These are phyloP conservation scores for Anthoptus insignis DNA, from an alignment of 2,888 invertebrate genomes.

Conservation along the genomic window DNA sequence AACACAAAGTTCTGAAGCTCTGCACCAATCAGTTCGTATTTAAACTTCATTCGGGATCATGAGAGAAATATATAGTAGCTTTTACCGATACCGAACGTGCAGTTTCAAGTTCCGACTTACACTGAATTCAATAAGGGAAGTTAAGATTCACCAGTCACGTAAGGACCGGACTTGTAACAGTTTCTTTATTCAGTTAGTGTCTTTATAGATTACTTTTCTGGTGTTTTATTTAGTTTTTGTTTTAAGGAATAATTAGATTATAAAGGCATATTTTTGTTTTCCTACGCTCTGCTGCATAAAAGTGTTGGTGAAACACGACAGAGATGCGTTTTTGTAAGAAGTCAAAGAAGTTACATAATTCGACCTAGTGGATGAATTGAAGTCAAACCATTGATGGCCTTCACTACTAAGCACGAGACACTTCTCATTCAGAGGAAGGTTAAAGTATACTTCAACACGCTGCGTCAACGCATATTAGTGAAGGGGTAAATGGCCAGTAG, in stretches of 20 bases:
- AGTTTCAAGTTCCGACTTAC: conserved; percentile 14
- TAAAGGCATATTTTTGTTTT: not conserved
- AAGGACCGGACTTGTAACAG: conserved; percentile 14
- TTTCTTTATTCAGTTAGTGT: conserved; percentile 9
- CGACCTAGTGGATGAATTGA: too few species aligned
- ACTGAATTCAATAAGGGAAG: conserved; percentile 25
- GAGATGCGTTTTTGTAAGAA: too few species aligned
- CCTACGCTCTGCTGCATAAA: too few species aligned
- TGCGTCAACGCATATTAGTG: too few species aligned
- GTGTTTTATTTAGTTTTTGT: not conserved
- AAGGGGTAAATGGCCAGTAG: too few species aligned
- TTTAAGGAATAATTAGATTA: not conserved
- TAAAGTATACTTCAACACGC: too few species aligned
- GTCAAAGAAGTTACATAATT: too few species aligned
- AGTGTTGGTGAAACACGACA: too few species aligned
- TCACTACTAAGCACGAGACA: too few species aligned
- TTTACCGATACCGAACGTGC: conserved; percentile 11
- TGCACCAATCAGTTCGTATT: conserved; percentile 8
- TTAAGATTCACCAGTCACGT: conserved; percentile 23
- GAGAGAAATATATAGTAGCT: conserved; percentile 11
- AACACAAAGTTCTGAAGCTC: not conserved
- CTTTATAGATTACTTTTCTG: conserved; percentile 9
- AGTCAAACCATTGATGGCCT: too few species aligned
- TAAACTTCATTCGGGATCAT: conserved; percentile 10
- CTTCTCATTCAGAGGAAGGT: too few species aligned